Evolutionary conservation across 1,140 invertebrate species (phyloP).

Genomic region (Drosophila funebris): DNA sequence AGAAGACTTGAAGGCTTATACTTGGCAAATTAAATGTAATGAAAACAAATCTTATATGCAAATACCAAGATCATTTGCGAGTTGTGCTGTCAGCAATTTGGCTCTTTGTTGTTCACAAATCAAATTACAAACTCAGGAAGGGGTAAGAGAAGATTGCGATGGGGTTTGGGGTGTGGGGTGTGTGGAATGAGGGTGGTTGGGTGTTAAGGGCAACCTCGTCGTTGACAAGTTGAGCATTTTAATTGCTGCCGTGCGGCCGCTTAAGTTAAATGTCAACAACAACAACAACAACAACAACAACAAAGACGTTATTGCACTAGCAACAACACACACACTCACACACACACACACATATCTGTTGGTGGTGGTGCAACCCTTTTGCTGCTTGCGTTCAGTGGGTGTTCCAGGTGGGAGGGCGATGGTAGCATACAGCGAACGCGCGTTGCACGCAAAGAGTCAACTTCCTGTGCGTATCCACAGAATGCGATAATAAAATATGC

Average conservation of each 20-base stretch:
- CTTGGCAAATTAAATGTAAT: background rate
- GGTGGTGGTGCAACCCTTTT: constrained; percentile 52
- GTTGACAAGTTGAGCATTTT: constrained; percentile 81
- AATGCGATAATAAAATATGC: constrained; percentile 80
- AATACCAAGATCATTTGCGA: constrained; percentile 28
- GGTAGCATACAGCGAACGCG: background rate
- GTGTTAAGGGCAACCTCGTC: constrained; percentile 53
- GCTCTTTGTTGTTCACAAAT: constrained; percentile 74
- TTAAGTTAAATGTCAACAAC: constrained; percentile 62
- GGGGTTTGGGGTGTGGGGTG: background rate
- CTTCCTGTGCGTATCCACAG: constrained; percentile 80
- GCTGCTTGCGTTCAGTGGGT: no score
- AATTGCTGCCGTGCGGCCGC: constrained; percentile 75
- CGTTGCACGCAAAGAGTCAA: constrained; percentile 76
- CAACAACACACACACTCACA: constrained; percentile 26
- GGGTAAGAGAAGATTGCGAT: background rate
- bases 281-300: constrained; percentile 30
- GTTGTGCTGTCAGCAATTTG: constrained; percentile 59
- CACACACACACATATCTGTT: constrained; percentile 18
- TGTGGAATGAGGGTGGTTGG: background rate
- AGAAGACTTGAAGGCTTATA: background rate
- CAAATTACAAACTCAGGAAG: constrained; percentile 47
- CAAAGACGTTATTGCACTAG: constrained; percentile 16
- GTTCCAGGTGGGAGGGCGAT: background rate
- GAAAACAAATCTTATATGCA: constrained; percentile 8